These are phyloP conservation scores for Spinibarbus caldwelli DNA, from an alignment of 2,797 vertebrate species.

Conservation along the genomic window DNA sequence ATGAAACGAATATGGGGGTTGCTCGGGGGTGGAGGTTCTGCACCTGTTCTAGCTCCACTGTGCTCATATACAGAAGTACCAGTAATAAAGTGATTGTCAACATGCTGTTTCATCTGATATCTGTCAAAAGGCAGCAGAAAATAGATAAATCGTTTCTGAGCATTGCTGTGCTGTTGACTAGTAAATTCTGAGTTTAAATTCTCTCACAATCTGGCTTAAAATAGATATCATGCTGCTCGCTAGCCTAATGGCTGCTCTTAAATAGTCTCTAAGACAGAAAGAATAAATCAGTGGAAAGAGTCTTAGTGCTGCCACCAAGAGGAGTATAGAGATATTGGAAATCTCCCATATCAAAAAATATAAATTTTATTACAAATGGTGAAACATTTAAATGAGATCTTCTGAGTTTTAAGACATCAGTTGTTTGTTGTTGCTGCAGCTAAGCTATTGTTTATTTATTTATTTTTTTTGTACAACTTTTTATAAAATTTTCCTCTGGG, in stretches of 20 bases:
- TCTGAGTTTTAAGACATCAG: not conserved
- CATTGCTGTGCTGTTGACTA: slow-evolving; percentile 31
- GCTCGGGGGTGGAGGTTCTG: slow-evolving; percentile 59
- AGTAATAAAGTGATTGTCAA: slow-evolving; percentile 78
- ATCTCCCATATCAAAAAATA: not conserved
- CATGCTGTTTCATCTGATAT: slow-evolving; percentile 67
- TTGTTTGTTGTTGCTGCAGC: not conserved
- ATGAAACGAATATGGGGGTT: slow-evolving; percentile 76
- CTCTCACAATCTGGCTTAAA: slow-evolving; percentile 42
- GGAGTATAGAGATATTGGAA: not conserved
- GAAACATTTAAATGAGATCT: not conserved
- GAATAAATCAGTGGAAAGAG: not conserved
- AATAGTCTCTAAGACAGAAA: not conserved
- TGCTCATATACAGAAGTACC: slow-evolving; percentile 47
- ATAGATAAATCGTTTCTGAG: slow-evolving; percentile 47
- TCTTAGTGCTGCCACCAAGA: slow-evolving; percentile 4
- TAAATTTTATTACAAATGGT: not conserved
- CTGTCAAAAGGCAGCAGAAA: slow-evolving; percentile 60
- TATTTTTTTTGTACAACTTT: too few relatives aligned
- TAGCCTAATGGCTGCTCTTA: not conserved
- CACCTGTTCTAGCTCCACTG: slow-evolving; percentile 73
- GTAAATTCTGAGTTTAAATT: slow-evolving; percentile 38
- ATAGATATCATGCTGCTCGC: slow-evolving; percentile 20
- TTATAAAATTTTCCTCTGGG: too few relatives aligned
- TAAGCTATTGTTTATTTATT: too few relatives aligned